These are phyloP conservation scores for Trochalopteron elliotii DNA, from an alignment of 2,113 vertebrate species.

Conservation along the genomic window DNA sequence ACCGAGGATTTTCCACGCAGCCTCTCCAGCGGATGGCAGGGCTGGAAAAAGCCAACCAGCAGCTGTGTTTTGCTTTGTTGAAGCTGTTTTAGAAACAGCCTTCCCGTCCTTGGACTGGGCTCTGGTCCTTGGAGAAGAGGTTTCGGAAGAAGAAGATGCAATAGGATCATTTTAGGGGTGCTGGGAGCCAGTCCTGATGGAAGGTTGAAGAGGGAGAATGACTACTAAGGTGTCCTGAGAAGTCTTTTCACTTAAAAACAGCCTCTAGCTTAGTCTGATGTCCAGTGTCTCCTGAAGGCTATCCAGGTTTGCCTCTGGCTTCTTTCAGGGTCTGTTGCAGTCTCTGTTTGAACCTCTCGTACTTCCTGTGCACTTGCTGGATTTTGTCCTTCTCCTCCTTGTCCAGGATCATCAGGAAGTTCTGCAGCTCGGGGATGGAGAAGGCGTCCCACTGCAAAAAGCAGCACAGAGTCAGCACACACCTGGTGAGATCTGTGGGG, in stretches of 20 bases:
- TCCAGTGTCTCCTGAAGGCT: slow-evolving; percentile 25
- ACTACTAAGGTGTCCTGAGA: slow-evolving; percentile 71
- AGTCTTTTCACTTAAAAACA: slow-evolving; percentile 65
- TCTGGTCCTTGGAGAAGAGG: background rate
- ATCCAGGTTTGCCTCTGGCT: slow-evolving; percentile 77
- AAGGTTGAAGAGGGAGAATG: background rate
- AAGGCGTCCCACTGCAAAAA: slow-evolving; percentile 91
- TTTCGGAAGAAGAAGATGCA: background rate
- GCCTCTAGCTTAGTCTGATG: slow-evolving; percentile 34
- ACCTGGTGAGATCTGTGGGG: background rate
- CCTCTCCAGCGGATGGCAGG: background rate
- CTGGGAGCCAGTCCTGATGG: slow-evolving; percentile 2
- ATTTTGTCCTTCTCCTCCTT: slow-evolving; percentile 93
- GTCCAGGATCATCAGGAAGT: slow-evolving; percentile 91
- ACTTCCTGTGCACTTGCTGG: slow-evolving; percentile 86
- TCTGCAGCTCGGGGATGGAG: slow-evolving; percentile 95
- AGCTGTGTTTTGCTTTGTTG: background rate
- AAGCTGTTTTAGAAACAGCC: background rate
- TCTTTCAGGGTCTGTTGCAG: slow-evolving; percentile 82
- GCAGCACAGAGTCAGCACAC: background rate
- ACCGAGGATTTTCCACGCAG: background rate
- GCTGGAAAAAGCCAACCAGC: background rate
- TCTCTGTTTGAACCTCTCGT: slow-evolving; percentile 80
- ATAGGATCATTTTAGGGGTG: background rate
- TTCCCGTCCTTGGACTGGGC: background rate